Percentiles rank a stretch among this genome's conserved stretches.
phyloP scores from a whole-genome alignment of 2,113 vertebrate species.

The Rhinolophus ferrumequinum region DNA sequence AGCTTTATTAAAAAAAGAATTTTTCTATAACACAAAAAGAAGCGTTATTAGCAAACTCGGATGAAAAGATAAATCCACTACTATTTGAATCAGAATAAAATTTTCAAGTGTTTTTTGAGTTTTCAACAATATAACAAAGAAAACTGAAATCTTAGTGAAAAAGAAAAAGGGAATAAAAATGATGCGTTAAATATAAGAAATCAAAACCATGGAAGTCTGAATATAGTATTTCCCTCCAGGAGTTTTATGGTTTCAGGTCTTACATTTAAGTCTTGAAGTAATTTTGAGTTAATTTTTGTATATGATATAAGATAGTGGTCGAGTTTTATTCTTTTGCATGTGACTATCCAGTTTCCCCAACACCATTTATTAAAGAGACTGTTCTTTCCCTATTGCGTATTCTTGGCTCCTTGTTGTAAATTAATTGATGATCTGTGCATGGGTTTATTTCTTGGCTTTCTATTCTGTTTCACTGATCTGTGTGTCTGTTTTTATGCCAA shows the following conservation, averaged over 20 bases:
- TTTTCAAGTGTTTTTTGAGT: background rate
- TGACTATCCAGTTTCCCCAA: background rate
- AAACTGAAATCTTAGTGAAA: background rate
- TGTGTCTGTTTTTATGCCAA: background rate
- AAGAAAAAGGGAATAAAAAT: background rate
- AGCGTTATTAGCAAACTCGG: background rate
- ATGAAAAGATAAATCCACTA: background rate
- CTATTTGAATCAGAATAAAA: background rate
- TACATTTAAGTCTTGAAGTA: background rate
- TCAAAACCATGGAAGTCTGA: background rate
- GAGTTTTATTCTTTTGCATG: background rate
- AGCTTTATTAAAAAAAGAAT: background rate
- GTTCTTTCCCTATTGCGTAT: background rate
- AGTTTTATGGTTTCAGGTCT: background rate
- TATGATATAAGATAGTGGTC: background rate
- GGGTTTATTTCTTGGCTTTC: background rate
- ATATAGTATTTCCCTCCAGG: background rate
- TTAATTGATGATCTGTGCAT: background rate
- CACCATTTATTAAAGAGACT: background rate
- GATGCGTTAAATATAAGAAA: background rate
- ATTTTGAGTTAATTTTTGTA: background rate
- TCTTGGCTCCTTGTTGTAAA: background rate
- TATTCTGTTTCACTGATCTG: background rate
- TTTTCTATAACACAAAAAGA: background rate
- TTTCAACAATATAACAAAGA: background rate